These are phyloP conservation scores for Sorex fumeus DNA, from an alignment of 2,113 vertebrate species.

Conservation along the genomic window DNA sequence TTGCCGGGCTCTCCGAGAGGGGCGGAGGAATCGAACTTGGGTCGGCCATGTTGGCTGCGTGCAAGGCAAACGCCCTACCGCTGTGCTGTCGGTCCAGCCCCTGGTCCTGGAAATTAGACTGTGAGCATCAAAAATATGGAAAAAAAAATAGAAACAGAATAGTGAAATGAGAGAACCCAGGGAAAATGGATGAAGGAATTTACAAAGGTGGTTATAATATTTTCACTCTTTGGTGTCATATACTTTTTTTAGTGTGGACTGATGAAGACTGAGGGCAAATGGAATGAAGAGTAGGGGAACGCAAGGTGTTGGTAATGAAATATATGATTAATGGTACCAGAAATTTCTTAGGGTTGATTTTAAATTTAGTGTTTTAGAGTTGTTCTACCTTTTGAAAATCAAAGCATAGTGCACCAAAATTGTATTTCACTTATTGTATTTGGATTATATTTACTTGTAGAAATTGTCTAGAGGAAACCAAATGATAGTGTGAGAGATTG, in stretches of 20 bases:
- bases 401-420: not conserved
- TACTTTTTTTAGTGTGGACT: not conserved
- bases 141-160: not conserved
- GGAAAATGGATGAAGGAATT: not conserved
- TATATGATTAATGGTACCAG: slow-evolving; percentile 3
- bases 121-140: not conserved
- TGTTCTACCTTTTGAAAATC: slow-evolving; percentile 49
- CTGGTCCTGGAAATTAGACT: not conserved
- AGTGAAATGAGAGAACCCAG: not conserved
- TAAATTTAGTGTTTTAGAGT: slow-evolving; percentile 38
- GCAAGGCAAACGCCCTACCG: too few relatives aligned
- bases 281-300: not conserved
- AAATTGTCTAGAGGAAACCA: slow-evolving; percentile 41
- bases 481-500: slow-evolving; percentile 48
- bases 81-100: too few relatives aligned
- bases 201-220: not conserved
- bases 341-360: slow-evolving; percentile 31
- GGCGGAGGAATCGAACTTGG: too few relatives aligned
- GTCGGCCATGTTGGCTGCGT: too few relatives aligned
- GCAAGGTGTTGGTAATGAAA: not conserved
- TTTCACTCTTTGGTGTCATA: not conserved
- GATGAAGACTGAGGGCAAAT: not conserved
- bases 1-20: too few relatives aligned
- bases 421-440: slow-evolving; percentile 28
- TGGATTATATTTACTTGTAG: slow-evolving; percentile 50